These are phyloP conservation scores for Rhinoraja longicauda DNA, from an alignment of 2,797 vertebrate genomes.

Conservation along the genomic window DNA sequence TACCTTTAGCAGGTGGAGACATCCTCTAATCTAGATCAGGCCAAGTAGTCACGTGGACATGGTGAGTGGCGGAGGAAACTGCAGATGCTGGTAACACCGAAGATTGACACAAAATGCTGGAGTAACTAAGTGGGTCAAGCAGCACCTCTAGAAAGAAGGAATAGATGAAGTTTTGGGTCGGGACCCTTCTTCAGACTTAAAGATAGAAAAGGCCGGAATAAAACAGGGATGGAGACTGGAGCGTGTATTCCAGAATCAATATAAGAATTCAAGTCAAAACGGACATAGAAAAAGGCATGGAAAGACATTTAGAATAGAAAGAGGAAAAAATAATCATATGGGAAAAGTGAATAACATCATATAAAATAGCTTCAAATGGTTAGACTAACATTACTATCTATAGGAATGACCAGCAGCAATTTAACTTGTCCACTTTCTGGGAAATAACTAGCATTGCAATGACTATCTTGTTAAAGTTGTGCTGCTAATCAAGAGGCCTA, in stretches of 20 bases:
- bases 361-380: neutral
- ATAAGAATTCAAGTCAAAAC: neutral
- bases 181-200: no score
- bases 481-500: neutral
- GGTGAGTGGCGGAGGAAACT: no score
- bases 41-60: no score
- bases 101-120: no score
- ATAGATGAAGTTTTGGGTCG: no score
- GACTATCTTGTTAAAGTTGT: neutral
- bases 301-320: neutral
- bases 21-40: no score
- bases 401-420: neutral
- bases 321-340: no score
- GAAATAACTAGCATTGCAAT: neutral
- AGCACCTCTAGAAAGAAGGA: no score
- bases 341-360: neutral
- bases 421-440: neutral
- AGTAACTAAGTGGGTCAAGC: no score
- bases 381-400: neutral
- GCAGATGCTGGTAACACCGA: no score
- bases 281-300: neutral
- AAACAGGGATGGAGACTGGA: neutral
- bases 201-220: no score
- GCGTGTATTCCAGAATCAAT: neutral
- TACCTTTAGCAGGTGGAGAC: no score